phyloP scores from a whole-genome alignment of 2,888 invertebrate genomes.

The Lasioglossum morio region DNA sequence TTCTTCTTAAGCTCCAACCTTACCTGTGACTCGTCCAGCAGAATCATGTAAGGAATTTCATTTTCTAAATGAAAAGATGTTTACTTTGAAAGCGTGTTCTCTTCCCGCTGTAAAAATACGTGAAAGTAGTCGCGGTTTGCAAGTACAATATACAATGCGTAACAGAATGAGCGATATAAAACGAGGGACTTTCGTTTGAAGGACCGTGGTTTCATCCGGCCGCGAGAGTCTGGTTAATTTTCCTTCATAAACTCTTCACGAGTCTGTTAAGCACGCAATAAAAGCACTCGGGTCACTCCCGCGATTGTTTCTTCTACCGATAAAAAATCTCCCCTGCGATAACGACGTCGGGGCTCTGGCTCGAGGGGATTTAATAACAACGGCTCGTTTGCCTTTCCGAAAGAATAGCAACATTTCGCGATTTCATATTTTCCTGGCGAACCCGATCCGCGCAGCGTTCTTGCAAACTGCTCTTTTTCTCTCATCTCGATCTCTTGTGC shows the following conservation, averaged over 20 bases:
- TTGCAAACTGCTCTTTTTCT: not conserved
- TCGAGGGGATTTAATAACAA: slow-evolving; percentile 45
- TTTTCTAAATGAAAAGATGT: not conserved
- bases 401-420: slow-evolving; percentile 6
- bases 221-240: slow-evolving; percentile 13
- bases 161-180: not conserved
- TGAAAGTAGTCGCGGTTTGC: not conserved
- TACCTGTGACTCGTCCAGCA: not conserved
- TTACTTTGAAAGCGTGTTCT: not conserved
- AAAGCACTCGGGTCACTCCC: slow-evolving; percentile 13
- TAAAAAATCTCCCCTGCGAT: slow-evolving; percentile 31
- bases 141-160: not conserved
- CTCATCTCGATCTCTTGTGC: not conserved
- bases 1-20: not conserved
- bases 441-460: not conserved
- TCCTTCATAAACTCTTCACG: not conserved
- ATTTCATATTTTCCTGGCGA: not conserved
- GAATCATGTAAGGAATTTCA: not conserved
- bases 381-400: slow-evolving; percentile 28
- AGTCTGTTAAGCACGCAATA: not conserved
- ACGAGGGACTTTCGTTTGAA: not conserved
- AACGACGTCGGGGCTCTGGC: slow-evolving; percentile 10
- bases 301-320: slow-evolving; percentile 21
- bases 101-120: not conserved
- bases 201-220: not conserved